phyloP scores from a whole-genome alignment of 2,797 vertebrate species.

The Xenentodon cancila region DNA sequence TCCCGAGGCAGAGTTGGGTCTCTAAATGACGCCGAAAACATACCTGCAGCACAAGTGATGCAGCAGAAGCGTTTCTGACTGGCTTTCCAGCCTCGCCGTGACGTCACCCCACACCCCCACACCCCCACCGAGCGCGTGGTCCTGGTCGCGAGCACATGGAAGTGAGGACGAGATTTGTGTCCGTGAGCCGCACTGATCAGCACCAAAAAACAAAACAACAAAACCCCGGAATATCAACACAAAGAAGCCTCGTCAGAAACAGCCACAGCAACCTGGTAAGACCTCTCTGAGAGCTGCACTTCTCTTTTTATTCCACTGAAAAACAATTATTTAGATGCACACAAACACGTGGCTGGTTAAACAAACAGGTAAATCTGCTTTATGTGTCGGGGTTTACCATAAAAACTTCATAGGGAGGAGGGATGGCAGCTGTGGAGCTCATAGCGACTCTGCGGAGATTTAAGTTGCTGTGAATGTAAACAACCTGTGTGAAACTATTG shows the following conservation, averaged over 20 bases:
- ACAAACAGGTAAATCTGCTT: conserved; percentile 19
- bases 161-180: conserved; percentile 76
- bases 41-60: not conserved
- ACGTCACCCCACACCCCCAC: conserved; percentile 79
- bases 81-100: conserved; percentile 58
- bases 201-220: not conserved
- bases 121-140: conserved; percentile 74
- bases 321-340: conserved; percentile 3
- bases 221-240: conserved; percentile 60
- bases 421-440: not conserved
- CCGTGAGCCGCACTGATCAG: conserved; percentile 56
- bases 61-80: conserved; percentile 2
- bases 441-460: conserved; percentile 10
- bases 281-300: not conserved
- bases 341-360: conserved; percentile 6
- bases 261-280: conserved; percentile 48
- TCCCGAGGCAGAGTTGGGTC: not conserved
- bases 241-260: not conserved
- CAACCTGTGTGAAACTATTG: conserved; percentile 49
- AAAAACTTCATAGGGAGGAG: conserved; percentile 25
- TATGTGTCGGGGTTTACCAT: conserved; percentile 2
- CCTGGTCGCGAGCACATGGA: conserved; percentile 82
- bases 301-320: not conserved
- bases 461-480: not conserved
- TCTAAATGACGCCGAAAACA: too few relatives aligned